Base-by-base conservation (phyloP, 2,888 invertebrate genomes). In the Brachyptera putata region DNA sequence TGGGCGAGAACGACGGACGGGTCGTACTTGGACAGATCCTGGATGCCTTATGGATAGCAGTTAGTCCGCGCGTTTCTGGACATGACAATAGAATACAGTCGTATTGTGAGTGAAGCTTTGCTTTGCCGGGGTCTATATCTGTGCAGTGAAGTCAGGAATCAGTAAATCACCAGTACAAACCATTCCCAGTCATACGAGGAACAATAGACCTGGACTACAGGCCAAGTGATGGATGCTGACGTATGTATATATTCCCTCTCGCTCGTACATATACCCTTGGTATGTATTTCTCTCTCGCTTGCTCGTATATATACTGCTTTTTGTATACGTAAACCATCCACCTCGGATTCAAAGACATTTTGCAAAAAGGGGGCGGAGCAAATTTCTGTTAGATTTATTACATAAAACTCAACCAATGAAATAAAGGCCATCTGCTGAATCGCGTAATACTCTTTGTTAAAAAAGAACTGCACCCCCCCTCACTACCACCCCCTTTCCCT, bases 391-490 rank as follows among this genome's bases (percentile, higher is more conserved):
- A 62, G 62, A 64, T 64, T 64, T 64, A 64, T 64, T 64, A 64
- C 62, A 58, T 61, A 62, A 62, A 64, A 62, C 64, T 53, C 62
- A 61, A 41, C 64, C 64, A 64, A 64, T 66, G 65, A 64, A 64
- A 74, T 74, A 74, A 75, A 75, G 75, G 74, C 73, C 76, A 75
- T 76, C 75, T 75, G 75, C 74, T 74, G 71, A 73, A 72, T 53
- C 53, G 30, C 16, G 53, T 53, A 53, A 53, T 53, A 53, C 53
- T 53, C 53, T 53, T 53, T 53, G 53, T 53, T 46, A 46, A 53
- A 53, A 53, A 53, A 53, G 21, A 53, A 53, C 34, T 53, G 34
- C 53, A 53, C 53, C 53, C 53, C n/a, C n/a, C n/a, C n/a, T n/a
- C n/a, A n/a, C n/a, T n/a, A n/a, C n/a, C n/a, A n/a, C n/a, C n/a